Base-by-base conservation (phyloP, 2,797 vertebrate genomes). In the Schizopygopsis pylzovi region DNA sequence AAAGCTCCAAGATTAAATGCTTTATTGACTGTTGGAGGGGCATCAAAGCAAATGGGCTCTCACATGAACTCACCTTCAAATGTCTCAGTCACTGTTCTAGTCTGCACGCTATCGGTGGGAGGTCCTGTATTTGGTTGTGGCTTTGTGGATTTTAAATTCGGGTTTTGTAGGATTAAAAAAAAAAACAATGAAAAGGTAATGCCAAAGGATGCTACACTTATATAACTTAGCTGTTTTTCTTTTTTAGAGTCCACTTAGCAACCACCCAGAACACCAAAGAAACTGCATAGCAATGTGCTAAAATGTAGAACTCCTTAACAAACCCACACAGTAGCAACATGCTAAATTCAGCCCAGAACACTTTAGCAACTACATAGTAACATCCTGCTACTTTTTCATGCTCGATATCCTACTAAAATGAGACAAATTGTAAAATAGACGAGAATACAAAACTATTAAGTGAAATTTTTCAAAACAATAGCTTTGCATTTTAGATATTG, bases 21-120 rank as follows among this genome's bases (percentile, higher is more conserved):
- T 92, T 96, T 96, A 96, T 96, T 96, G 95, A 95, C 94, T 92
- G 93, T 85, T 77, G 81, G 89, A 88, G 86, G 89, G 90, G 89
- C 93, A 92, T 95, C 91, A 92, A 88, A 93, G 90, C 84, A 87
- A 86, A 91, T 82, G 83, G 90, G 86, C 56, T 65, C 67, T 56
- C 82, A 79, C 83, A 76, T 87, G 84, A 92, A 85, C 92, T 95
- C 93, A 95, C 94, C 94, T 96, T 95, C 93, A 95, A 89, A 94
- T 92, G 92, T 93, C 91, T 92, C 83, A 56, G 83, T 70, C 65
- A n/a, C 89, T 89, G 68, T 85, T 79, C 86, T 77, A 75, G 67
- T 65, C 78, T 85, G 83, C 78, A 61, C 33, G 49, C 85, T 82
- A 75, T 49, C 89, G 88, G 90, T 84, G 39, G 79, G 84, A 89